phyloP scores from a whole-genome alignment of 1,140 invertebrate species.

The Leptoteleia sp. region DNA sequence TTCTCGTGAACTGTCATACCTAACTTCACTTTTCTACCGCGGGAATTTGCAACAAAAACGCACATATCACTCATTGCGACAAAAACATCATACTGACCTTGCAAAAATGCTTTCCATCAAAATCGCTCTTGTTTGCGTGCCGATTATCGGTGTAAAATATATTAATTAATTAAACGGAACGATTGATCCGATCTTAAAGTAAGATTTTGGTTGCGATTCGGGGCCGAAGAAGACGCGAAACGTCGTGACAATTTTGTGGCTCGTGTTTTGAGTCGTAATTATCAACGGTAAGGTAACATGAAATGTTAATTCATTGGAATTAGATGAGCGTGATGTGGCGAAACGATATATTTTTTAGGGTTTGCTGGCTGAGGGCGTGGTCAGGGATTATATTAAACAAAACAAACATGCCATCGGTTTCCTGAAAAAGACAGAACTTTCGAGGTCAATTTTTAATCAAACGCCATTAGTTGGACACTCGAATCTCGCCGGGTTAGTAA shows the following conservation, averaged over 20 bases:
- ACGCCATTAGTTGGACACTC: too few relatives aligned
- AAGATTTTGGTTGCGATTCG: conserved; percentile 5
- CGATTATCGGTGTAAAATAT: conserved; percentile 35
- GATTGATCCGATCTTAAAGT: conserved; percentile 12
- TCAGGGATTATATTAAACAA: conserved; percentile 63
- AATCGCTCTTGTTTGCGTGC: conserved; percentile 63
- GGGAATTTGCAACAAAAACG: conserved; percentile 49
- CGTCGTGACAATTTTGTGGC: background rate
- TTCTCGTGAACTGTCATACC: conserved; percentile 46
- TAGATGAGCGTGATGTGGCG: conserved; percentile 21
- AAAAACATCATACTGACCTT: conserved; percentile 76
- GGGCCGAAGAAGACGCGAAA: conserved; percentile 25
- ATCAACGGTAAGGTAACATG: conserved; percentile 22
- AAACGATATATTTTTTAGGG: conserved; percentile 56
- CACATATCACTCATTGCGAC: conserved; percentile 64
- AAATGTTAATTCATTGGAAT: conserved; percentile 44
- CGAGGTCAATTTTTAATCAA: conserved; percentile 58
- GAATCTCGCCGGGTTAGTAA: too few relatives aligned
- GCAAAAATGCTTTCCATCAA: conserved; percentile 71
- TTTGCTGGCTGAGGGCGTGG: conserved; percentile 51
- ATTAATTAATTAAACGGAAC: conserved; percentile 28
- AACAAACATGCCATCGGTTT: conserved; percentile 78
- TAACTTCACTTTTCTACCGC: conserved; percentile 20
- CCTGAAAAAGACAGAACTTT: conserved; percentile 80
- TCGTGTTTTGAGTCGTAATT: too few relatives aligned